A percentile compares a stretch with the other conserved stretches of the same genome.
Evolutionary conservation across 2,888 invertebrate species (phyloP).

Genomic region (Fragum sueziense): DNA sequence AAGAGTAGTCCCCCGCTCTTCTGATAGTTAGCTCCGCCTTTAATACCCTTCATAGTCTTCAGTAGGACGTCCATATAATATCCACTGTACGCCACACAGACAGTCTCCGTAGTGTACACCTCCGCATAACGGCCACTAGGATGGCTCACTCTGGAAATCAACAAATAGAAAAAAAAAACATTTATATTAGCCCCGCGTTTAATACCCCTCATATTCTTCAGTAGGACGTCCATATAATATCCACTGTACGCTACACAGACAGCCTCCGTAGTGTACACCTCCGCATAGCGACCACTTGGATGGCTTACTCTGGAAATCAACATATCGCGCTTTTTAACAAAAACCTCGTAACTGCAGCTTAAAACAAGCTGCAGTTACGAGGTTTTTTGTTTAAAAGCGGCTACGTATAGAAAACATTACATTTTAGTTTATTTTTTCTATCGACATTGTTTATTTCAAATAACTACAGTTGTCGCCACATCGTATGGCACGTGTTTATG

Average conservation of each 20-base stretch:
- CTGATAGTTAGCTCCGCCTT: constrained; percentile 87
- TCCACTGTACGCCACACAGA: constrained; percentile 94
- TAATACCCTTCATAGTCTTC: constrained; percentile 85
- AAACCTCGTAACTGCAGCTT: no score
- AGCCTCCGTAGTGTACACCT: constrained; percentile 93
- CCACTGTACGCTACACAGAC: constrained; percentile 95
- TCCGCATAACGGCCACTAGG: constrained; percentile 88
- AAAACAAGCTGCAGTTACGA: no score
- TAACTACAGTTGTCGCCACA: no score
- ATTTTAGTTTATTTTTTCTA: no score
- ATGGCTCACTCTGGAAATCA: constrained; percentile 70
- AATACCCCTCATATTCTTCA: constrained; percentile 83
- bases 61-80: constrained; percentile 84
- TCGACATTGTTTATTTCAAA: no score
- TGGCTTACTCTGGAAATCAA: constrained; percentile 70
- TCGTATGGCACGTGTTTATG: no score
- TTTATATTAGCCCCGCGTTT: constrained; percentile 85
- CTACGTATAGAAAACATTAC: no score
- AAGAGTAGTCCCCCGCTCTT: constrained; percentile 92
- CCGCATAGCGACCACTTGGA: constrained; percentile 87
- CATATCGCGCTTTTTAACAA: no score
- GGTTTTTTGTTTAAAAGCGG: no score
- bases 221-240: constrained; percentile 84
- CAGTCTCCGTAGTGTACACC: constrained; percentile 93
- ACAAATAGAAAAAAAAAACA: neutral